Conservation (phyloP, 1,140 invertebrate genomes). For the Drosophila persimilis region DNA sequence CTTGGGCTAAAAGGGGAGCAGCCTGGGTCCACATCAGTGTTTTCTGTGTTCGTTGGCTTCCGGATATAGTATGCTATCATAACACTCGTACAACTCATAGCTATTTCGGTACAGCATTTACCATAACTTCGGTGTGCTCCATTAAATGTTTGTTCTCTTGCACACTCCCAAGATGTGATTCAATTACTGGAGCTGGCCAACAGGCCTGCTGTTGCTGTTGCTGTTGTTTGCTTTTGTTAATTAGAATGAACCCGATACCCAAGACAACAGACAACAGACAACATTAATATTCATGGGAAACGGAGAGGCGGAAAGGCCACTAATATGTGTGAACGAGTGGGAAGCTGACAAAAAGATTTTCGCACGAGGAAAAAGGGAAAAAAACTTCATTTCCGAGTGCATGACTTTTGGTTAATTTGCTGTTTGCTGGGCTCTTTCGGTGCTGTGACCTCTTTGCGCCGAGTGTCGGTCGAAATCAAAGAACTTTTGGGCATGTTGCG, state of each 20-base stretch:
- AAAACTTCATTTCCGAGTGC: conserved; percentile 70
- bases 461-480: conserved; percentile 66
- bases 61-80: not conserved
- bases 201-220: conserved; percentile 7
- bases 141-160: conserved; percentile 25
- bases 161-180: conserved; percentile 22
- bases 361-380: conserved; percentile 55
- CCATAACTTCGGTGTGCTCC: conserved; percentile 4
- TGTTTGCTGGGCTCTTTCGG: not conserved
- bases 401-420: conserved; percentile 70
- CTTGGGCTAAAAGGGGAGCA: conserved; percentile 13
- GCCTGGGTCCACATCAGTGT: not conserved
- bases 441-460: not conserved
- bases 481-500: conserved; percentile 67
- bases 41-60: conserved; percentile 8
- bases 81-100: not conserved
- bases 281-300: conserved; percentile 68
- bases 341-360: conserved; percentile 67
- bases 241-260: conserved; percentile 34
- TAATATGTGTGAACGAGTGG: conserved; percentile 35
- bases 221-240: conserved; percentile 48
- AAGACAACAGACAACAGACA: conserved; percentile 22
- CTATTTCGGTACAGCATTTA: not conserved
- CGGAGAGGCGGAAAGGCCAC: conserved; percentile 25
- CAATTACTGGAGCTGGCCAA: conserved; percentile 34